These are phyloP conservation scores for Dissostichus mawsoni DNA, from an alignment of 2,113 vertebrate species.

Conservation along the genomic window DNA sequence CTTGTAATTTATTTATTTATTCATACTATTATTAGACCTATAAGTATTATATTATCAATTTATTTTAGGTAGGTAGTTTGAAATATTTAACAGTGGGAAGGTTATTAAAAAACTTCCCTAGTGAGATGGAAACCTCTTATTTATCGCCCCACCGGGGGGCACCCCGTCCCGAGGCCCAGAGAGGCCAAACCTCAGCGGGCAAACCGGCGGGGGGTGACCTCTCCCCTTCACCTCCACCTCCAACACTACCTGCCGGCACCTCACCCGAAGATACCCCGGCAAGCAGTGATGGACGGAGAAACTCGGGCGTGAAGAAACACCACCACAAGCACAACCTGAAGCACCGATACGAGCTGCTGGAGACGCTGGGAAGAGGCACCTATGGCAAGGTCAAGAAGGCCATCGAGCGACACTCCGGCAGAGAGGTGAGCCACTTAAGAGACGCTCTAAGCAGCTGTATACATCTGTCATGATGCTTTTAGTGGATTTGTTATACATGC, in stretches of 20 bases:
- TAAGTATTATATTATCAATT: slow-evolving; percentile 81
- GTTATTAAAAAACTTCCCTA: slow-evolving; percentile 53
- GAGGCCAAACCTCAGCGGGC: slow-evolving; percentile 49
- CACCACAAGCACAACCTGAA: slow-evolving; percentile 99
- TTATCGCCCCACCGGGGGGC: slow-evolving; percentile 71
- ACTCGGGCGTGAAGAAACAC: slow-evolving; percentile 93
- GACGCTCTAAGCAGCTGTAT: slow-evolving; percentile 18
- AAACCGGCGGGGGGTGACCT: slow-evolving; percentile 53
- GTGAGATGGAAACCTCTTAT: slow-evolving; percentile 81
- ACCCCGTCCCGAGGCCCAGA: slow-evolving; percentile 61
- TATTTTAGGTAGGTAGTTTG: slow-evolving; percentile 65
- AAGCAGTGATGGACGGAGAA: slow-evolving; percentile 77
- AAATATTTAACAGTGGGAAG: slow-evolving; percentile 73
- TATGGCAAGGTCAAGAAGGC: slow-evolving; percentile 99
- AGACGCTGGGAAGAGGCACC: slow-evolving; percentile 96
- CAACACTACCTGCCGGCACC: slow-evolving; percentile 47
- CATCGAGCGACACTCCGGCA: slow-evolving; percentile 94
- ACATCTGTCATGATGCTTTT: slow-evolving; percentile 16
- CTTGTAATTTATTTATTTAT: slow-evolving; percentile 88
- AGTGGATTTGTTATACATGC: background rate
- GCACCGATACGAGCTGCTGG: slow-evolving; percentile 97
- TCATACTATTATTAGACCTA: slow-evolving; percentile 79
- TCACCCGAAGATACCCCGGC: slow-evolving; percentile 59
- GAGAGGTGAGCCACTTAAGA: slow-evolving; percentile 90
- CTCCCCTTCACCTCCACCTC: slow-evolving; percentile 40